Conservation (phyloP, 1,140 invertebrate species). For the Grapholita molesta region DNA sequence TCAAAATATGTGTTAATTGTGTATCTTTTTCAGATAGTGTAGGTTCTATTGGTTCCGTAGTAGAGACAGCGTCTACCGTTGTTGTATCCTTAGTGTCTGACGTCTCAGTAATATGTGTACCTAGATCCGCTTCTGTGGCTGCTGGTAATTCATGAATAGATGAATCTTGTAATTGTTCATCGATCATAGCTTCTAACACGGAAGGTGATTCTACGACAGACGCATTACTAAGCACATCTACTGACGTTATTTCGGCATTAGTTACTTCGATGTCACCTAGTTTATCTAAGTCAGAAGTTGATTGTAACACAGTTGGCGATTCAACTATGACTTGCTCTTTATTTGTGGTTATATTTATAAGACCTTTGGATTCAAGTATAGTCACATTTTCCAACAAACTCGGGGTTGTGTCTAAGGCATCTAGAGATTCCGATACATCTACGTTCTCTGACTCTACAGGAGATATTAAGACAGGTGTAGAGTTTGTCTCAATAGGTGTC, state of each 20-base stretch:
- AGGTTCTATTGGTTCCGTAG: background rate
- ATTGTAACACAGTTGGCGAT: background rate
- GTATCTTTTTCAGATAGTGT: background rate
- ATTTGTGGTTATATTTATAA: background rate
- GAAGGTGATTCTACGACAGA: background rate
- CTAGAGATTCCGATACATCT: background rate
- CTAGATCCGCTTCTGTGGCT: background rate
- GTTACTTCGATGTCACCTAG: background rate
- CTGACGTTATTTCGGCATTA: background rate
- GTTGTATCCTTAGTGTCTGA: too few relatives aligned
- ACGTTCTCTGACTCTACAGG: background rate
- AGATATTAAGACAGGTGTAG: background rate
- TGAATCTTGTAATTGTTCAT: background rate
- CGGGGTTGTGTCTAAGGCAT: background rate
- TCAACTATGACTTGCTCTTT: background rate
- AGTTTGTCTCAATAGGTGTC: background rate
- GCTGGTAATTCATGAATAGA: background rate
- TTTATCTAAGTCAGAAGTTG: background rate
- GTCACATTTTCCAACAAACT: background rate
- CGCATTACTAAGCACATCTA: background rate
- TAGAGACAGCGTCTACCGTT: background rate
- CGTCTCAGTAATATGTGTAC: too few relatives aligned
- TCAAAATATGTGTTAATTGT: background rate
- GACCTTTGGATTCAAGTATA: background rate
- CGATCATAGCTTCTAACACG: background rate